Evolutionary conservation across 2,888 invertebrate species (phyloP).

Genomic region (Fragum sueziense): DNA sequence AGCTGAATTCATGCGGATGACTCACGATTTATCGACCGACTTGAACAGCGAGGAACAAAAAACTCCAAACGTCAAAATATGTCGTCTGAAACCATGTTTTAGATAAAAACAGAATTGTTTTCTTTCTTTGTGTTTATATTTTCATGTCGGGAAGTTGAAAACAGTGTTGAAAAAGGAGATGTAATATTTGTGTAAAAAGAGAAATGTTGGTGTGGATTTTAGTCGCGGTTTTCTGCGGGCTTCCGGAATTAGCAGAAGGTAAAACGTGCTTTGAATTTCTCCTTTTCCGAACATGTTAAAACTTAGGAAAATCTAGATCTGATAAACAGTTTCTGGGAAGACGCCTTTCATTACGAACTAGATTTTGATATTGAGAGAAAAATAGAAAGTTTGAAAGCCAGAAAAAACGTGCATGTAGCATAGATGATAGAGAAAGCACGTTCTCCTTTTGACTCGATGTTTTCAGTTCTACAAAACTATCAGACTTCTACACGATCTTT

Average conservation of each 20-base stretch:
- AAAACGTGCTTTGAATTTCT: too few species aligned
- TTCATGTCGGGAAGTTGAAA: not conserved
- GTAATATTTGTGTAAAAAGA: conserved; percentile 1
- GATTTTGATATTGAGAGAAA: too few species aligned
- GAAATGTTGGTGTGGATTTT: not conserved
- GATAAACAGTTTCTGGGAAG: too few species aligned
- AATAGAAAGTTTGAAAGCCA: too few species aligned
- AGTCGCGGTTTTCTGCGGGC: not conserved
- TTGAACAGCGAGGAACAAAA: not conserved
- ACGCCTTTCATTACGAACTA: too few species aligned
- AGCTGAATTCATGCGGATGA: conserved; percentile 53
- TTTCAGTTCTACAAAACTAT: too few species aligned
- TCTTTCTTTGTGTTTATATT: not conserved
- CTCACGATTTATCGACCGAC: conserved; percentile 50
- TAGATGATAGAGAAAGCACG: too few species aligned
- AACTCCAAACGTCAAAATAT: conserved; percentile 10
- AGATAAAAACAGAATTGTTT: not conserved
- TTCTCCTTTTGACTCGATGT: conserved; percentile 4
- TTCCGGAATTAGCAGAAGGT: not conserved
- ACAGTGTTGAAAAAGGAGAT: not conserved
- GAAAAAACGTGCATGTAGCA: too few species aligned
- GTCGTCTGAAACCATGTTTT: conserved; percentile 13
- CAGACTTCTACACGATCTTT: too few species aligned
- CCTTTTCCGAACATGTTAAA: too few species aligned
- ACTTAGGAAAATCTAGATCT: too few species aligned